A percentile compares a stretch with the other conserved stretches of the same genome.
phyloP scores from a whole-genome alignment of 2,797 vertebrate species.

The Hafferia zeledoni region DNA sequence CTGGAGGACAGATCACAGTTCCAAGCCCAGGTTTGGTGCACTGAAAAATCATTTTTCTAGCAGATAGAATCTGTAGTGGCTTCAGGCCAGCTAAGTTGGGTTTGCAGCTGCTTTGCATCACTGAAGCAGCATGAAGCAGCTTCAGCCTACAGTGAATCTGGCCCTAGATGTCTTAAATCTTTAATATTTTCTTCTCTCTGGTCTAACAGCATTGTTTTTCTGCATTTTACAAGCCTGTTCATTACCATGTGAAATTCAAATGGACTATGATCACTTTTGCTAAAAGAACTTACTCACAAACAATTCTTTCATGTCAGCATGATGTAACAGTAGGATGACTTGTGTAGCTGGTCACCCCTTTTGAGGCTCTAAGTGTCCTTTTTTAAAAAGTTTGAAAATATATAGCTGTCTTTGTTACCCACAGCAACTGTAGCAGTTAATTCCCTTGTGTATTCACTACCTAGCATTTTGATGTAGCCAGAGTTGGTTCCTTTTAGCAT shows the following conservation, averaged over 20 bases:
- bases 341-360: not conserved
- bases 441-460: not conserved
- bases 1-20: not conserved
- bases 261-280: not conserved
- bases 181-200: slow-evolving; percentile 8
- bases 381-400: not conserved
- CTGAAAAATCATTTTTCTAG: not conserved
- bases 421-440: not conserved
- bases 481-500: not conserved
- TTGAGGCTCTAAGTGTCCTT: not conserved
- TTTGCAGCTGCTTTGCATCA: slow-evolving; percentile 41
- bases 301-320: not conserved
- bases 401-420: not conserved
- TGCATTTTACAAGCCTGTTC: slow-evolving; percentile 6
- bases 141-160: not conserved
- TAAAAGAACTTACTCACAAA: not conserved
- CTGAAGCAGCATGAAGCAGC: not conserved
- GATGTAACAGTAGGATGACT: not conserved
- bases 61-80: not conserved
- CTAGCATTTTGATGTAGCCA: not conserved
- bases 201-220: not conserved
- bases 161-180: slow-evolving; percentile 5
- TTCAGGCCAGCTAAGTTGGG: not conserved
- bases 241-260: not conserved
- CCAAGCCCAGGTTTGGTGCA: not conserved